Conservation (phyloP, 2,888 invertebrate species). For the Entomobrya proxima region DNA sequence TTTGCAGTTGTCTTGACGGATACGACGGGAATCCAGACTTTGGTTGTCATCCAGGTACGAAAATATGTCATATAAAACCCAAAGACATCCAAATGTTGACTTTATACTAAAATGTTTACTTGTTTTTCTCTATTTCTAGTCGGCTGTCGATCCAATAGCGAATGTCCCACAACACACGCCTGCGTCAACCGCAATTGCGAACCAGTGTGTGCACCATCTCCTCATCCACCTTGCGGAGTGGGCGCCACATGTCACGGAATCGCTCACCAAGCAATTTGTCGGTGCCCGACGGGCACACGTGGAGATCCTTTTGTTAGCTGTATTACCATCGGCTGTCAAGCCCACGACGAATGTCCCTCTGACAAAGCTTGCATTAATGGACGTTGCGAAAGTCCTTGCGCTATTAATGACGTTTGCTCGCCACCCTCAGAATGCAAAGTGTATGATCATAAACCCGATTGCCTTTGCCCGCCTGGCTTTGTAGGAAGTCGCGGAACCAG, state of each 20-base stretch:
- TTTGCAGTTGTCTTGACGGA: slow-evolving; percentile 77
- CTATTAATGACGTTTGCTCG: slow-evolving; percentile 87
- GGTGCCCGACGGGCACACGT: slow-evolving; percentile 76
- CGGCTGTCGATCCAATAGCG: slow-evolving; percentile 85
- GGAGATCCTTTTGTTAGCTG: slow-evolving; percentile 77
- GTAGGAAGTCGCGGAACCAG: slow-evolving; percentile 79
- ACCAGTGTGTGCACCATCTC: slow-evolving; percentile 82
- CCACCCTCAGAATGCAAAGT: slow-evolving; percentile 85
- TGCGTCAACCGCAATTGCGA: slow-evolving; percentile 90
- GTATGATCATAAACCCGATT: slow-evolving; percentile 89
- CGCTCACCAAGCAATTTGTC: slow-evolving; percentile 76
- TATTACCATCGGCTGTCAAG: slow-evolving; percentile 85
- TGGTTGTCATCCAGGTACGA: slow-evolving; percentile 75
- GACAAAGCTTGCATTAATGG: slow-evolving; percentile 89
- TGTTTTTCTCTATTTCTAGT: slow-evolving; percentile 78
- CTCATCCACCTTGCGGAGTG: slow-evolving; percentile 76
- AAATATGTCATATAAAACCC: neutral
- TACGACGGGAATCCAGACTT: slow-evolving; percentile 75
- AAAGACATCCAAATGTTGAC: neutral
- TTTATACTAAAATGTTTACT: neutral
- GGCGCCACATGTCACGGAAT: slow-evolving; percentile 76
- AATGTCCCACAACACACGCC: slow-evolving; percentile 89
- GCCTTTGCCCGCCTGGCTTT: slow-evolving; percentile 87
- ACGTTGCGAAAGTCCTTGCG: slow-evolving; percentile 90
- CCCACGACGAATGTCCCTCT: slow-evolving; percentile 90